phyloP scores from a whole-genome alignment of 2,113 vertebrate species.

The Gulo gulo region DNA sequence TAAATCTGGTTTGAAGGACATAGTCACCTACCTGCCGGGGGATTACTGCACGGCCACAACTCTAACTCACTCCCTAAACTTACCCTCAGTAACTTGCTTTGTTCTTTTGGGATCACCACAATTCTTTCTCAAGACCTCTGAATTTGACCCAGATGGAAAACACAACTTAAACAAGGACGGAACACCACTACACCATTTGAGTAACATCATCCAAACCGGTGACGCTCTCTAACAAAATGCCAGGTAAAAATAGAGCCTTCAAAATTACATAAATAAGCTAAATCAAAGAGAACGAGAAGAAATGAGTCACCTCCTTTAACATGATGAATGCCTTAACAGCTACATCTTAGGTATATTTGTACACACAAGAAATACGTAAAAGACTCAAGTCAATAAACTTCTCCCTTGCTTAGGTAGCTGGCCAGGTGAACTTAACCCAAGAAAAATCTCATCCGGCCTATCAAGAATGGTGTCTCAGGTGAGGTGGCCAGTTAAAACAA shows the following conservation, averaged over 20 bases:
- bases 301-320: neutral
- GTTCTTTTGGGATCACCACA: neutral
- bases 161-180: neutral
- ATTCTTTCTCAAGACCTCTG: neutral
- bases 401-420: neutral
- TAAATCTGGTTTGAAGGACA: neutral
- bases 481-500: slow-evolving; percentile 62
- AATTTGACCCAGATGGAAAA: slow-evolving; percentile 24
- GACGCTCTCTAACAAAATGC: neutral
- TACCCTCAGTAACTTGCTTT: neutral
- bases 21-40: neutral
- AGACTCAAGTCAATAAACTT: neutral
- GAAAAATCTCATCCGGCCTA: neutral
- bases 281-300: neutral
- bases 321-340: neutral
- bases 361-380: neutral
- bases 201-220: neutral
- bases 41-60: neutral
- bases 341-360: neutral
- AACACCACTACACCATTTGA: neutral
- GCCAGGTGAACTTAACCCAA: slow-evolving; percentile 53
- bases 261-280: neutral
- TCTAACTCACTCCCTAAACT: neutral
- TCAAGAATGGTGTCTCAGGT: slow-evolving; percentile 65
- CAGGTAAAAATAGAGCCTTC: neutral